A percentile compares a stretch with the other conserved stretches of the same genome.
These are phyloP conservation scores for Agrypnus murinus DNA, from an alignment of 2,888 invertebrate species.

Conservation along the genomic window DNA sequence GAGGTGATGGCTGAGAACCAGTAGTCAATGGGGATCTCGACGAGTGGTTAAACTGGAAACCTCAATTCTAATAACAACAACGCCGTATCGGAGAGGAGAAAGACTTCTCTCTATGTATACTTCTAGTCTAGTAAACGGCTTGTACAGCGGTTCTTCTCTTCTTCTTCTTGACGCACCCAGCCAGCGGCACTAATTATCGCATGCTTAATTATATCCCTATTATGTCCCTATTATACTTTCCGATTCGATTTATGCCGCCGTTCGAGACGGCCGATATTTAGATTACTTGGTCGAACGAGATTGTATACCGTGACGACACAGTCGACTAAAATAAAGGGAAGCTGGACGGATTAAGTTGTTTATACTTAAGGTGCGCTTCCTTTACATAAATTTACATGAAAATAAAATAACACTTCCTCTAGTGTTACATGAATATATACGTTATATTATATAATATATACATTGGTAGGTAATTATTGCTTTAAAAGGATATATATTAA, in stretches of 20 bases:
- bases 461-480: no score
- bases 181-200: constrained; percentile 45
- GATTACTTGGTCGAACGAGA: constrained; percentile 27
- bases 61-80: constrained; percentile 36
- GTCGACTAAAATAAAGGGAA: not conserved
- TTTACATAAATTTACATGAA: no score
- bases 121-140: constrained; percentile 27
- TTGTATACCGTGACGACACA: constrained; percentile 18
- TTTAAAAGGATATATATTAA: no score
- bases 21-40: constrained; percentile 40
- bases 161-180: constrained; percentile 40
- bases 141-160: constrained; percentile 43
- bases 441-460: no score
- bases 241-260: constrained; percentile 26
- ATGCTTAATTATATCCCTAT: constrained; percentile 45
- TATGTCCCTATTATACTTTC: constrained; percentile 36
- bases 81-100: constrained; percentile 24
- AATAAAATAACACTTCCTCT: no score
- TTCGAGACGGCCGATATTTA: constrained; percentile 25
- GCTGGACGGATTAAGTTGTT: not conserved
- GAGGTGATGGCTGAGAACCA: constrained; percentile 33
- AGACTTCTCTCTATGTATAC: constrained; percentile 21
- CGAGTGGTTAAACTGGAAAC: constrained; percentile 48
- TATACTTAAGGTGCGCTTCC: not conserved
- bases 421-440: no score